phyloP scores from a whole-genome alignment of 2,888 invertebrate species.

The Eupithecia vulgata region DNA sequence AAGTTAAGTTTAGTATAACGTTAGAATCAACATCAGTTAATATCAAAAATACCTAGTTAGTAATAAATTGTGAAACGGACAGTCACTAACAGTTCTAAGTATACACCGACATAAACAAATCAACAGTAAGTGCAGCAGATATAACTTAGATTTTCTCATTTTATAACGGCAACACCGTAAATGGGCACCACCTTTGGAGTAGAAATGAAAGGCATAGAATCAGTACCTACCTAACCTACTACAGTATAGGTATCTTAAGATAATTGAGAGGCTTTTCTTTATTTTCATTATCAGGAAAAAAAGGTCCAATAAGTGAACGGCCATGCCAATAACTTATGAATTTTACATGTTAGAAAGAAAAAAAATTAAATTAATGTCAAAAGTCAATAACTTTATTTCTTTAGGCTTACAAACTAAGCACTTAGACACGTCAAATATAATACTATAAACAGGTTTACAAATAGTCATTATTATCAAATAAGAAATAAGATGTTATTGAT shows the following conservation, averaged over 20 bases:
- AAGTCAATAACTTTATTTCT: too few species aligned
- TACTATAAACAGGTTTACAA: too few species aligned
- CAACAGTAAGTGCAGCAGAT: constrained; percentile 28
- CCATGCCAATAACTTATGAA: background rate
- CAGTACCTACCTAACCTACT: background rate
- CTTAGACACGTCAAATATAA: too few species aligned
- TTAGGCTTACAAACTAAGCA: too few species aligned
- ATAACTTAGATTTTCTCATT: constrained; percentile 41
- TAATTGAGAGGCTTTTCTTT: background rate
- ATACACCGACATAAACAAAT: constrained; percentile 20
- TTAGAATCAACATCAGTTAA: background rate
- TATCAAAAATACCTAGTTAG: background rate
- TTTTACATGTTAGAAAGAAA: background rate
- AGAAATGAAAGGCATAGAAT: constrained; percentile 10
- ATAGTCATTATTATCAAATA: too few species aligned
- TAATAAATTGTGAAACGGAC: constrained; percentile 3
- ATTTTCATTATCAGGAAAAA: background rate
- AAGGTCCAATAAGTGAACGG: background rate
- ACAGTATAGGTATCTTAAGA: background rate
- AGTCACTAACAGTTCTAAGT: constrained; percentile 16
- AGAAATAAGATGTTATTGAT: too few species aligned
- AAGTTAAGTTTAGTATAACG: background rate
- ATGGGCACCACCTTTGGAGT: constrained; percentile 28
- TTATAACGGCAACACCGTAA: constrained; percentile 39
- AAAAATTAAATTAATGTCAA: background rate